Evolutionary conservation across 2,113 vertebrate genomes (phyloP), one percentile per base, ranked within the genome.

Genomic region (Callithrix jacchus): DNA sequence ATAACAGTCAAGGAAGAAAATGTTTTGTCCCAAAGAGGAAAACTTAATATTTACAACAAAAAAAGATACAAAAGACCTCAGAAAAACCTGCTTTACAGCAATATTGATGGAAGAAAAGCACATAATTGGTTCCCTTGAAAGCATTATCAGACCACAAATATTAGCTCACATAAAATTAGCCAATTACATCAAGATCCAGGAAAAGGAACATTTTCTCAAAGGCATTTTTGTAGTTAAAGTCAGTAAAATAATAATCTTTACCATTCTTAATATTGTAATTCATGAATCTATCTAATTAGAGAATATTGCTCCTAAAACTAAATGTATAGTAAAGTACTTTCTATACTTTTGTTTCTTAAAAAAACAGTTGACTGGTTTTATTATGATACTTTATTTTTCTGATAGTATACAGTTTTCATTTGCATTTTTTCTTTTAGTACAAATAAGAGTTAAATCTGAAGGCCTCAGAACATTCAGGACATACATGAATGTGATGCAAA

Each of bases 111-210:
- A 32, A 54, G 37, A 52, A 54, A 94, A 98, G 79, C 84, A 96
- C 6, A 68, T 98, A 98, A 98, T 97, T 98, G 94, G 95, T 61
- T 98, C 97, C 97, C 97, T 96, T 98, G 98, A 98, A 98, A 98
- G 96, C 23, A 83, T 98, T 95, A 97, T 92, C 64, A 96, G 86
- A 94, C 2, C 23, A 97, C 96, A 98, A 97, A 97, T 98, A 98
- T 96, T 96, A 98, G 93, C 93, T 97, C 88, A 96, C 86, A 97
- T 97, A 97, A 97, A 98, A 97, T 93, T 94, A 91, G 92, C 98
- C 98, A 98, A 97, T 97, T 98, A 98, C 58, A 84, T 98, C 27
- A 35, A 96, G 91, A 97, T 68, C 49, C 87, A 96, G 84, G 40
- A 89, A 93, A 97, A 92, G 32, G 96, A 94, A 93, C n/a, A 94